Conservation (phyloP, 2,113 vertebrate species). For the Microcebus griseorufus region DNA sequence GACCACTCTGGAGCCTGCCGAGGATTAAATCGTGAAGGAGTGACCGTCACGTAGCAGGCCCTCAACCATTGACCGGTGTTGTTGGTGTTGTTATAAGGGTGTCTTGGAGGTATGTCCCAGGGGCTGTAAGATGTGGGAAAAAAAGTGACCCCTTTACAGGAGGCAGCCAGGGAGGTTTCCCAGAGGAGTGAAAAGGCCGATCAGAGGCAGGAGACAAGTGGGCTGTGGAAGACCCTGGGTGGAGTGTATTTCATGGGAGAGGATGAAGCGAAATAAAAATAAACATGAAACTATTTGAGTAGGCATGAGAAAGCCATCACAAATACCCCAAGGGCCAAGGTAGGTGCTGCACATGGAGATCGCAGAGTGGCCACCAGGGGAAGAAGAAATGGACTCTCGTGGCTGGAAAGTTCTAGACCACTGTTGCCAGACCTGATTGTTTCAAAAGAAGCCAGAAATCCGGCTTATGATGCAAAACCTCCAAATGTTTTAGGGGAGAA, state of each 20-base stretch:
- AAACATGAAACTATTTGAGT: neutral
- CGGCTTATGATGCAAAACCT: neutral
- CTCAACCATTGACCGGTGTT: neutral
- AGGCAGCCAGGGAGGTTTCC: neutral
- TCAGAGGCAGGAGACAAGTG: rapidly evolving
- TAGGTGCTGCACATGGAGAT: too few species aligned
- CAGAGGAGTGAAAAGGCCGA: too few species aligned
- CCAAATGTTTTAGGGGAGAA: neutral
- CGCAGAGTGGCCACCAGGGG: neutral
- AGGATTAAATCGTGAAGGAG: neutral
- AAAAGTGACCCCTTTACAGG: too few species aligned
- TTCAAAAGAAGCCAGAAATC: neutral
- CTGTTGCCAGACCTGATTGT: neutral
- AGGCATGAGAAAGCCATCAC: rapidly evolving
- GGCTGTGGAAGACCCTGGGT: too few species aligned
- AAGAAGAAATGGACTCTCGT: too few species aligned
- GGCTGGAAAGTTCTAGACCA: too few species aligned
- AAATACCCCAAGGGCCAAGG: neutral
- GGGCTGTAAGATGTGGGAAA: neutral
- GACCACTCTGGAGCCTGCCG: neutral
- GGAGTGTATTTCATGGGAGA: too few species aligned
- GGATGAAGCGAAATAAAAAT: neutral
- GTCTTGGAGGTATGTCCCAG: neutral
- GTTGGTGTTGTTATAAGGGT: neutral
- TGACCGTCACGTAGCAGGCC: rapidly evolving